phyloP scores from a whole-genome alignment of 2,797 vertebrate genomes.

The Leucoraja ocellata region DNA sequence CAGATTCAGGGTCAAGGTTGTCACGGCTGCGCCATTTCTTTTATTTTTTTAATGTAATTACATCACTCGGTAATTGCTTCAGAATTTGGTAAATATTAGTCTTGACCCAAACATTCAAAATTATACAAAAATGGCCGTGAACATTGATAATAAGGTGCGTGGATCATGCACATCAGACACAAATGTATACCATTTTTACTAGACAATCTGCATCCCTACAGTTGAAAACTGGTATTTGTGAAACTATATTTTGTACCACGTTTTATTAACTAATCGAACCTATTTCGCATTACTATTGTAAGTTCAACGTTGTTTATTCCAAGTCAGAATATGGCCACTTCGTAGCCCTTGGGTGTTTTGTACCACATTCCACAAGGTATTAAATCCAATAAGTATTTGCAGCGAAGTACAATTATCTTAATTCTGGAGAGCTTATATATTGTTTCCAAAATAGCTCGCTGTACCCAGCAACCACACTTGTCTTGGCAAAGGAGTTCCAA shows the following conservation, averaged over 20 bases:
- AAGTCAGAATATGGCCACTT: not conserved
- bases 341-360: too few relatives aligned
- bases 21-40: not conserved
- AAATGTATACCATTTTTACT: not conserved
- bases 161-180: not conserved
- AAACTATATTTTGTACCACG: not conserved
- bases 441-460: not conserved
- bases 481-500: not conserved
- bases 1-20: conserved; percentile 36
- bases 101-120: not conserved
- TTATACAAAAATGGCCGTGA: not conserved
- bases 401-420: not conserved
- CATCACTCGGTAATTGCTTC: not conserved
- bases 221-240: not conserved
- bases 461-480: not conserved
- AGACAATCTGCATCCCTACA: too few relatives aligned
- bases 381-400: not conserved
- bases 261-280: not conserved
- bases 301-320: not conserved
- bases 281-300: not conserved
- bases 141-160: too few relatives aligned
- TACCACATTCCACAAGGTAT: not conserved
- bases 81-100: not conserved
- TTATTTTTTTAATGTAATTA: not conserved
- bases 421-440: not conserved